Conservation (phyloP, 2,797 vertebrate species). For the Mus caroli region DNA sequence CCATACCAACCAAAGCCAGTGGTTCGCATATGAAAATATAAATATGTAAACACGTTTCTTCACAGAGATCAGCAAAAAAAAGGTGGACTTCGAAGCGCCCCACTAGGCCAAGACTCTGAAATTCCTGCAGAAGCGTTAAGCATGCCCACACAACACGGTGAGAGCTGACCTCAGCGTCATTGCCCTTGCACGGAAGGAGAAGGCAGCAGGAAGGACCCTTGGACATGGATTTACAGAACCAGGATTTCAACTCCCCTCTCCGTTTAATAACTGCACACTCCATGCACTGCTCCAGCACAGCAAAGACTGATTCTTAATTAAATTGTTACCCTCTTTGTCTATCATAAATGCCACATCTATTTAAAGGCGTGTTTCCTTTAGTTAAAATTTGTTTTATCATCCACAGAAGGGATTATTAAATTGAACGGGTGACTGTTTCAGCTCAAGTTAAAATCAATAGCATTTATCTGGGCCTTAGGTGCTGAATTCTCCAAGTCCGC, state of each 20-base stretch:
- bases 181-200: neutral
- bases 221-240: slow-evolving; percentile 68
- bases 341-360: slow-evolving; percentile 84
- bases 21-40: neutral
- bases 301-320: slow-evolving; percentile 87
- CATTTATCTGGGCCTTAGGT: slow-evolving; percentile 78
- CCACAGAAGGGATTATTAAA: slow-evolving; percentile 84
- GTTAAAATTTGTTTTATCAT: slow-evolving; percentile 83
- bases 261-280: slow-evolving; percentile 84
- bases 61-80: neutral
- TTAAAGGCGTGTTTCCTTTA: slow-evolving; percentile 87
- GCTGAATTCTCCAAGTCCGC: slow-evolving; percentile 75
- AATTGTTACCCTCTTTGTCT: slow-evolving; percentile 88
- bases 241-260: slow-evolving; percentile 80
- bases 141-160: no score
- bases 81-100: neutral
- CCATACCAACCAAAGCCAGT: neutral
- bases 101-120: neutral
- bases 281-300: slow-evolving; percentile 82
- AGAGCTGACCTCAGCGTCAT: fast-evolving
- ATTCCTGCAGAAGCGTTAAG: neutral
- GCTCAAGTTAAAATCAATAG: slow-evolving; percentile 87
- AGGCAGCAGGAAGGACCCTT: neutral
- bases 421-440: slow-evolving; percentile 83
- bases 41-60: neutral